phyloP scores from a whole-genome alignment of 2,113 vertebrate species.

The Callochromis pleurospilus region DNA sequence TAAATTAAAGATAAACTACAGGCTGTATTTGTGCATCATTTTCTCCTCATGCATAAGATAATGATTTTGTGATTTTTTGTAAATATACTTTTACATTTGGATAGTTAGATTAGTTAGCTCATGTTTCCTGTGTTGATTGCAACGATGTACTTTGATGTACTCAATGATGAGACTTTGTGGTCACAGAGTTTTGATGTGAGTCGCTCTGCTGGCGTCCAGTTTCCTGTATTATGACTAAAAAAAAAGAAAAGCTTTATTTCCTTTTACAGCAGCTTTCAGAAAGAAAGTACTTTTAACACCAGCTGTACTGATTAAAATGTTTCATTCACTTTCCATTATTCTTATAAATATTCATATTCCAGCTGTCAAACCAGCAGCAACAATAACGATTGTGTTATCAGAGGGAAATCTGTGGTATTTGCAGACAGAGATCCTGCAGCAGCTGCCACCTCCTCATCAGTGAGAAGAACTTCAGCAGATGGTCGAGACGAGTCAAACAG shows the following conservation, averaged over 20 bases:
- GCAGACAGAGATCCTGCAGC: not conserved
- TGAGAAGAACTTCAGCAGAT: not conserved
- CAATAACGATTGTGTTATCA: not conserved
- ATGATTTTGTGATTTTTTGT: not conserved
- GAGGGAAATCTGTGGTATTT: not conserved
- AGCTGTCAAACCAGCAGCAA: not conserved
- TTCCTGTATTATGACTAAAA: not conserved
- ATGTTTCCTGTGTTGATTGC: not conserved
- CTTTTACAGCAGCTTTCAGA: fast-evolving
- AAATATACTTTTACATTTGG: not conserved
- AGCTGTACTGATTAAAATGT: not conserved
- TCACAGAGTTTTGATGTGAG: not conserved
- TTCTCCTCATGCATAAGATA: fast-evolving
- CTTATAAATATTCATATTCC: not conserved
- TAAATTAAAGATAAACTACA: not conserved
- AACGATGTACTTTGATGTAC: not conserved
- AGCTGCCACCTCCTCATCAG: not conserved
- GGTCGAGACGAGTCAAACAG: fast-evolving
- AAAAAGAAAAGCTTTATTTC: fast-evolving
- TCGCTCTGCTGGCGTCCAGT: not conserved
- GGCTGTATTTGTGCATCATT: not conserved
- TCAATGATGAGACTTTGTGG: not conserved
- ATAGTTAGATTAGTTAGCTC: not conserved
- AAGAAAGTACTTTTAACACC: not conserved
- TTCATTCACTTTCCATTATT: not conserved